Base-by-base conservation (phyloP, 2,888 invertebrate species). In the Eupithecia dodoneata region DNA sequence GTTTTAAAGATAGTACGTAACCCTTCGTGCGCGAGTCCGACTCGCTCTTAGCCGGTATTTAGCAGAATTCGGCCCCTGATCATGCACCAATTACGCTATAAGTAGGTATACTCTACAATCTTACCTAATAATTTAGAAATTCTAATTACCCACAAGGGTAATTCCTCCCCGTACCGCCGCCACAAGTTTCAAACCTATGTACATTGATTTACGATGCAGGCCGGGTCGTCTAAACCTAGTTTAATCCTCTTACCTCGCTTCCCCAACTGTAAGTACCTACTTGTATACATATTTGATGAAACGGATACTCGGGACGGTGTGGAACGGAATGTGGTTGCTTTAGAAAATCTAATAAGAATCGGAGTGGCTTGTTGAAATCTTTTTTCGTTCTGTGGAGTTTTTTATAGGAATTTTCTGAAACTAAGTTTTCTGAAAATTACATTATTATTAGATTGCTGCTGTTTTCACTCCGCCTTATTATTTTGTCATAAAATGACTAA, bases 171-270 rank as follows among this genome's bases (percentile, higher is more conserved):
- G 30, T 30, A 3, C 55, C n/a, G 4, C 13, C 65, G 65, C 41
- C 15, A 42, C 42, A 66, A 66, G 66, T 42, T 66, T 66, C 13
- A 15, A 66, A 42, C 41, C 66, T 66, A 47, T 4, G 45, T 47
- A 15, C 66, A 66, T 15, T 42, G 66, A 66, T 66, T 66, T 66
- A 66, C 42, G 42, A 66, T 66, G 66, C 66, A 42, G 42, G 65
- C 12, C 41, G 65, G 65, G 42, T 6, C 65, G 41, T 12, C 42
- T 66, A 66, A 42, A 66, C 41, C 66, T 42, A 66, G 41, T 66
- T 66, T 42, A 66, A 66, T 66, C 66, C 66, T 41, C 41, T 66
- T 66, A 66, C 15, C 66, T 66, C 42, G 41, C 15, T 66, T 66
- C 65, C 65, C 13, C 66, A 6, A 66, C 15, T 41, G 41, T 65